Evolutionary conservation across 2,113 vertebrate species (phyloP).

Genomic region (Rhipidura dahli): DNA sequence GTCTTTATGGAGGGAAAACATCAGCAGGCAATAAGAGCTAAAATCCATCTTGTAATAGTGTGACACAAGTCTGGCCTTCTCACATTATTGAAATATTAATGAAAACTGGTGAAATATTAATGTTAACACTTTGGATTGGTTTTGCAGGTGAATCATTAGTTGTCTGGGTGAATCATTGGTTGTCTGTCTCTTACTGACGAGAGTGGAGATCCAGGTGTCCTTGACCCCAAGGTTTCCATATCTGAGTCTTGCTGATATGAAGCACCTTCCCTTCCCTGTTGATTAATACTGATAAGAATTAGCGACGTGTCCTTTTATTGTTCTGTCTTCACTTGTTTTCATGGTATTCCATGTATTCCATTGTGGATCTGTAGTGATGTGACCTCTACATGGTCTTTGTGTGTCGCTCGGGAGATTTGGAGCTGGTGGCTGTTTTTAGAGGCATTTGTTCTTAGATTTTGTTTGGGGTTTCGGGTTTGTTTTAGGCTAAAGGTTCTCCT

Average conservation of each 20-base stretch:
- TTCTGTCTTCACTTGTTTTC: not conserved
- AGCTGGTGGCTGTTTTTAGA: not conserved
- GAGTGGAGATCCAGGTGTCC: not conserved
- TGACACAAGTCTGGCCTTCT: not conserved
- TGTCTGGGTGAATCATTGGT: not conserved
- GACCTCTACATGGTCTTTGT: accelerated
- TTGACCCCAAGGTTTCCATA: not conserved
- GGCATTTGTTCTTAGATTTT: not conserved
- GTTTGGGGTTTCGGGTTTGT: not conserved
- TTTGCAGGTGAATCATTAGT: not conserved
- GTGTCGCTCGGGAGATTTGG: not conserved
- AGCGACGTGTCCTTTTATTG: not conserved
- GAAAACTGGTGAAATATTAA: not conserved
- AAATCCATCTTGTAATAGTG: not conserved
- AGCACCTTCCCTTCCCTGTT: not conserved
- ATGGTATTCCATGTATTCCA: not conserved
- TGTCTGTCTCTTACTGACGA: not conserved
- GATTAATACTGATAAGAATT: not conserved
- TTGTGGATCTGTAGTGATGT: accelerated
- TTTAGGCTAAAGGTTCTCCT: not conserved
- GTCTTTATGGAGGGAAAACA: not conserved
- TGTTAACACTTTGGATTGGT: not conserved
- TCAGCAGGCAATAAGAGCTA: not conserved
- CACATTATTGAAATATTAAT: not conserved
- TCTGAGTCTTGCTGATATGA: not conserved